Conservation (phyloP, 2,888 invertebrate species). For the Ashinkailepas kermadecensis region DNA sequence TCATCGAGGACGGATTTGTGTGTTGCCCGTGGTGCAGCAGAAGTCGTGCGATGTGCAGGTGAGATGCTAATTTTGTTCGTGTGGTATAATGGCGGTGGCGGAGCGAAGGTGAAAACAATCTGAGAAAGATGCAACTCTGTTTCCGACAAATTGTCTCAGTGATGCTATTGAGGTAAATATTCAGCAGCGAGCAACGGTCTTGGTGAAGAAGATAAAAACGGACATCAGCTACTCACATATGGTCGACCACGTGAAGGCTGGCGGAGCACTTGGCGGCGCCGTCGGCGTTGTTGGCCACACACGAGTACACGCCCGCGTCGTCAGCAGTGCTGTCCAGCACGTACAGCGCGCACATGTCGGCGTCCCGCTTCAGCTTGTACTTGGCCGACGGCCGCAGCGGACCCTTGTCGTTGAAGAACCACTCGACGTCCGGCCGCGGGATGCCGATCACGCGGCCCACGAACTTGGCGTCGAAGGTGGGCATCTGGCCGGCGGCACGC, state of each 20-base stretch:
- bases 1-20: too few species aligned
- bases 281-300: slow-evolving; percentile 68
- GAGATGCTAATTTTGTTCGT: too few species aligned
- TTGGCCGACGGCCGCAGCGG: slow-evolving; percentile 58
- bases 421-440: slow-evolving; percentile 73
- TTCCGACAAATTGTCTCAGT: too few species aligned
- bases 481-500: neutral
- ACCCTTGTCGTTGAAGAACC: slow-evolving; percentile 70
- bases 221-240: slow-evolving; percentile 56
- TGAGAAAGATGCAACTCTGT: too few species aligned
- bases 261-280: slow-evolving; percentile 62
- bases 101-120: too few species aligned
- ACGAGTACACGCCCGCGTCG: slow-evolving; percentile 68
- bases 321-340: slow-evolving; percentile 57
- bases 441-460: slow-evolving; percentile 5
- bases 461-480: slow-evolving; percentile 15
- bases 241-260: slow-evolving; percentile 64
- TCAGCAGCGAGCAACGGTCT: too few species aligned
- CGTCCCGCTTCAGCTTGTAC: slow-evolving; percentile 54
- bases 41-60: too few species aligned
- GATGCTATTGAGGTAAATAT: too few species aligned
- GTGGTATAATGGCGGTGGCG: too few species aligned
- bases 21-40: too few species aligned
- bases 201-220: too few species aligned
- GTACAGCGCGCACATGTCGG: slow-evolving; percentile 57